Evolutionary conservation across 2,113 vertebrate genomes (phyloP).

Genomic region (Alethe castanea): DNA sequence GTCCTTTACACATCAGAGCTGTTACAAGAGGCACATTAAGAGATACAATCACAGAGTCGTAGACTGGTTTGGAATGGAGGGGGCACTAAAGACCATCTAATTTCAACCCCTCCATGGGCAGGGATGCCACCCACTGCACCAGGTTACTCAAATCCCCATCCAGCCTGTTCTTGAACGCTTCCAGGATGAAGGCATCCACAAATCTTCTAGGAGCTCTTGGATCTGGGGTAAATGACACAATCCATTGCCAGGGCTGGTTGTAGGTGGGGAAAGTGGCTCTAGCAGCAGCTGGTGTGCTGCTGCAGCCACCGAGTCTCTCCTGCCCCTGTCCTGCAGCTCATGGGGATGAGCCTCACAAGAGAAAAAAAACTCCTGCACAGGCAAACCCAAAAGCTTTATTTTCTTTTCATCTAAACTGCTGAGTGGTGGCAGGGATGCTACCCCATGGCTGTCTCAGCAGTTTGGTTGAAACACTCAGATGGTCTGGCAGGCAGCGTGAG

Average conservation of each 20-base stretch:
- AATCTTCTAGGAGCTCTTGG: neutral
- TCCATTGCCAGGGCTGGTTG: neutral
- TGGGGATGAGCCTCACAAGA: neutral
- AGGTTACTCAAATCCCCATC: neutral
- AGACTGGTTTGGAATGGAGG: neutral
- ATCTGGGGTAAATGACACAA: neutral
- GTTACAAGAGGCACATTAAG: neutral
- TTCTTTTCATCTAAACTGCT: neutral
- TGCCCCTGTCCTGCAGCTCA: neutral
- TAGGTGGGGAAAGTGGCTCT: neutral
- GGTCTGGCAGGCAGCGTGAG: neutral
- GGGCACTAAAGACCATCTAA: neutral
- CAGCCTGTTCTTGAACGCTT: neutral
- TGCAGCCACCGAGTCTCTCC: fast-evolving
- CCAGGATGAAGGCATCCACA: neutral
- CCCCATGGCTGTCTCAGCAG: neutral
- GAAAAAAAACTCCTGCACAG: neutral
- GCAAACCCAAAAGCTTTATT: neutral
- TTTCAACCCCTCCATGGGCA: neutral
- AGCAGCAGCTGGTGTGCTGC: neutral
- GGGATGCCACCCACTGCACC: neutral
- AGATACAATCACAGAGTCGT: neutral
- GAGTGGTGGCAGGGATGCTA: neutral
- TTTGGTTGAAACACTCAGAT: neutral
- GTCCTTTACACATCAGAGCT: neutral